These are phyloP conservation scores for Cromileptes altivelis DNA, from an alignment of 2,113 vertebrate genomes.

Conservation along the genomic window DNA sequence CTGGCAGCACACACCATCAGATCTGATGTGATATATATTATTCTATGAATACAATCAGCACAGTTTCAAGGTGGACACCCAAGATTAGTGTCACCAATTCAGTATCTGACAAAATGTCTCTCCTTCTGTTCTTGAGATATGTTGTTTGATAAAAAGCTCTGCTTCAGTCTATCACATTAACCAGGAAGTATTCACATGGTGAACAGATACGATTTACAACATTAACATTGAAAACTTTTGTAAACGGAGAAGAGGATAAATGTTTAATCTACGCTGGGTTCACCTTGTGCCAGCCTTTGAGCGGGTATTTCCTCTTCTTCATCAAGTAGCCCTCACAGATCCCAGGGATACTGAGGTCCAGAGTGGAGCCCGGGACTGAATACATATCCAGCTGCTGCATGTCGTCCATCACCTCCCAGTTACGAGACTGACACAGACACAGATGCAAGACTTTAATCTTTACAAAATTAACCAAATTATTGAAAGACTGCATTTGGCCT, in stretches of 20 bases:
- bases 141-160: neutral
- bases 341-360: slow-evolving; percentile 77
- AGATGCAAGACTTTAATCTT: neutral
- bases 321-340: slow-evolving; percentile 93
- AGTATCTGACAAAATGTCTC: too few relatives aligned
- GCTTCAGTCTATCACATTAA: neutral
- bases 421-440: slow-evolving; percentile 72
- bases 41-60: too few relatives aligned
- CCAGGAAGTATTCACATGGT: neutral
- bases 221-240: neutral
- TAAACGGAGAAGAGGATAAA: neutral
- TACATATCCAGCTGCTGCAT: slow-evolving; percentile 31
- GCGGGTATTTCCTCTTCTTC: slow-evolving; percentile 96
- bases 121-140: too few relatives aligned
- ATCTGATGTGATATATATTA: too few relatives aligned
- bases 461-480: neutral
- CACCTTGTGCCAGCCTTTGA: slow-evolving; percentile 98
- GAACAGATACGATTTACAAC: neutral
- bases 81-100: too few relatives aligned
- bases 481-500: too few relatives aligned
- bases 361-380: slow-evolving; percentile 58
- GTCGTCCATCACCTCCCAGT: slow-evolving; percentile 94
- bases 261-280: neutral
- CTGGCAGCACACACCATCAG: too few relatives aligned
- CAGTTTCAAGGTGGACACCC: too few relatives aligned